phyloP scores from a whole-genome alignment of 2,797 vertebrate genomes.

The Anguilla anguilla region DNA sequence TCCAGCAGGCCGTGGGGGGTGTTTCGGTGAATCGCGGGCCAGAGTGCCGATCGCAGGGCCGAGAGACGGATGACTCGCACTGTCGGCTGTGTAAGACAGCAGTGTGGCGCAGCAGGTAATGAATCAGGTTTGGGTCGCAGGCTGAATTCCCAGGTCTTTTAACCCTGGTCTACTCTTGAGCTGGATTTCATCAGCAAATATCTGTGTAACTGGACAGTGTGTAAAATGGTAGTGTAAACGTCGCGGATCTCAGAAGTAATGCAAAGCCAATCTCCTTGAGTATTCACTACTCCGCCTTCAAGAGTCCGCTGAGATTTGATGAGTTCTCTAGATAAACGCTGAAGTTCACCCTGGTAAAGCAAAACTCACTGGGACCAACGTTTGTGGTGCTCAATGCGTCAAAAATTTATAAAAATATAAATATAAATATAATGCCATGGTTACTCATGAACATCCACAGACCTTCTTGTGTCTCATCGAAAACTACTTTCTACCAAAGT shows the following conservation, averaged over 20 bases:
- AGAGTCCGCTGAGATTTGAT: too few relatives aligned
- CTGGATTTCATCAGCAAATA: neutral
- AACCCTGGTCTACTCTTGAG: neutral
- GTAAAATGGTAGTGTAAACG: neutral
- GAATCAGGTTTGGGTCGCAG: neutral
- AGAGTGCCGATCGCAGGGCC: neutral
- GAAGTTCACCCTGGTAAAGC: too few relatives aligned
- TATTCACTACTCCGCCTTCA: too few relatives aligned
- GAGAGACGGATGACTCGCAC: neutral
- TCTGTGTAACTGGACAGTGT: neutral
- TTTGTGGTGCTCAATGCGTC: too few relatives aligned
- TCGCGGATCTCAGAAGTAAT: neutral
- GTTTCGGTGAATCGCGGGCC: neutral
- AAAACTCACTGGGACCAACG: too few relatives aligned
- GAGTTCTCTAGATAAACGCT: too few relatives aligned
- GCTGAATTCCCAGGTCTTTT: neutral
- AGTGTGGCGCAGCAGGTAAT: neutral
- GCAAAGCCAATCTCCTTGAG: neutral
- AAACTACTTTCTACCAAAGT: too few relatives aligned
- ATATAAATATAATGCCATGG: too few relatives aligned
- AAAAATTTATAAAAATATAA: too few relatives aligned
- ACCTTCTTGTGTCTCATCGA: too few relatives aligned
- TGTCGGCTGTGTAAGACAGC: neutral
- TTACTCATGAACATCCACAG: too few relatives aligned
- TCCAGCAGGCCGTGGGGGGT: constrained; percentile 33